A percentile compares a stretch with the other conserved stretches of the same genome.
Evolutionary conservation across 2,888 invertebrate genomes (phyloP).

Genomic region (Agrilus mali): DNA sequence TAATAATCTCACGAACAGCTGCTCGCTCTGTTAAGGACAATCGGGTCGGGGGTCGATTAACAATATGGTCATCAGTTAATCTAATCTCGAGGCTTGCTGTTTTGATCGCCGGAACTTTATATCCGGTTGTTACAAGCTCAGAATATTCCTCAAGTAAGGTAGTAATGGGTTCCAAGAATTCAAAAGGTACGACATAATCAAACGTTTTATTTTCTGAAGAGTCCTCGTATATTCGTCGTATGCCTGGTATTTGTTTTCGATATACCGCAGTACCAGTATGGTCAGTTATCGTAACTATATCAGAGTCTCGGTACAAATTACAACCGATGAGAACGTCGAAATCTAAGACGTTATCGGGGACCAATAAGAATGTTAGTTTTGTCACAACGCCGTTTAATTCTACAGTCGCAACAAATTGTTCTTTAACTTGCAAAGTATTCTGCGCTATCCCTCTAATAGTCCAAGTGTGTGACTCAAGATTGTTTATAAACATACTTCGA

Average conservation of each 20-base stretch:
- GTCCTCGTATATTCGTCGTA: too few relatives aligned
- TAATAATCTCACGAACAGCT: conserved; percentile 7
- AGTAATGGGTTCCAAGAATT: background rate
- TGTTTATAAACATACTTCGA: background rate
- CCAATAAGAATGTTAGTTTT: conserved; percentile 2
- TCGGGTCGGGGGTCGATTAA: conserved; percentile 9
- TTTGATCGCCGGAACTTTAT: background rate
- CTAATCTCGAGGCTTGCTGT: background rate
- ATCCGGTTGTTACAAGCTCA: background rate
- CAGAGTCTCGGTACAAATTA: conserved; percentile 5
- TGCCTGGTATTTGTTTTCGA: too few relatives aligned
- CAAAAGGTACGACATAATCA: background rate
- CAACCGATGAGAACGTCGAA: conserved; percentile 7
- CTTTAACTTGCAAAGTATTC: too few relatives aligned
- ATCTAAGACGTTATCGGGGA: conserved; percentile 5
- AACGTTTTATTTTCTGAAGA: background rate
- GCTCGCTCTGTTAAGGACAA: conserved; percentile 5
- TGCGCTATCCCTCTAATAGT: too few relatives aligned
- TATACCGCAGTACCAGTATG: background rate
- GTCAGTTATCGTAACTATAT: conserved; percentile 5
- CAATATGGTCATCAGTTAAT: conserved; percentile 3
- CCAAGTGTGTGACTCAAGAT: background rate
- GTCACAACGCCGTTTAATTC: background rate
- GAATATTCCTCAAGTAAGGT: too few relatives aligned
- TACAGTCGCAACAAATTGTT: conserved; percentile 1